Evolutionary conservation across 2,888 invertebrate species (phyloP), one percentile per base, ranked within the genome.

Genomic region (Trilocha varians): DNA sequence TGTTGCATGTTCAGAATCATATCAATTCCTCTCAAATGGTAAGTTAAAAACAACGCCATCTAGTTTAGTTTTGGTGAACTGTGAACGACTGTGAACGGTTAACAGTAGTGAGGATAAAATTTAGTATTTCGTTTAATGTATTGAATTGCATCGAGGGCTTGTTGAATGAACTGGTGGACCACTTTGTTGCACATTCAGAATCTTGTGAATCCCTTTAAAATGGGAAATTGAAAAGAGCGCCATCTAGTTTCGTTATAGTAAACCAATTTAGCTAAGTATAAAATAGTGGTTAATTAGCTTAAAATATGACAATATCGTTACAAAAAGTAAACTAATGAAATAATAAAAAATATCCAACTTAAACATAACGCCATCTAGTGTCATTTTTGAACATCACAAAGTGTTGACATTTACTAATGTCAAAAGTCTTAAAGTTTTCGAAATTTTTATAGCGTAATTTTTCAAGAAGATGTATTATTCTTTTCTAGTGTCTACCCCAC

Each of bases 181-280:
- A 70, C 79, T 0, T 41, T 79, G 5, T 49, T 79, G 13, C 65
- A 78, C 45, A 48, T 78, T 13, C 79, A 79, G 43, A 79, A 79
- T 40, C 74, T 48, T 42, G 53, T 68, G 0, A 72, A 62, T 32
- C 62, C 70, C 0, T 3, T 3, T 0, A 37, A 51, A 5, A 59
- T 68, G 48, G 77, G 76, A 3, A 25, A 25, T 25, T 25, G 25
- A 25, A 11, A 25, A 25, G 8, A 2, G 25, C 25, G 6, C 25
- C 25, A 25, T 25, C 25, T 25, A 25, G 25, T 25, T 25, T 25
- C n/a, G n/a, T n/a, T n/a, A n/a, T n/a, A n/a, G n/a, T n/a, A n/a
- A n/a, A n/a, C n/a, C n/a, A n/a, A n/a, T n/a, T n/a, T n/a, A n/a
- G n/a, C n/a, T n/a, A n/a, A n/a, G n/a, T n/a, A n/a, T n/a, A n/a